Evolutionary conservation across 2,888 invertebrate species (phyloP).

Genomic region (Phyto melanocephala): DNA sequence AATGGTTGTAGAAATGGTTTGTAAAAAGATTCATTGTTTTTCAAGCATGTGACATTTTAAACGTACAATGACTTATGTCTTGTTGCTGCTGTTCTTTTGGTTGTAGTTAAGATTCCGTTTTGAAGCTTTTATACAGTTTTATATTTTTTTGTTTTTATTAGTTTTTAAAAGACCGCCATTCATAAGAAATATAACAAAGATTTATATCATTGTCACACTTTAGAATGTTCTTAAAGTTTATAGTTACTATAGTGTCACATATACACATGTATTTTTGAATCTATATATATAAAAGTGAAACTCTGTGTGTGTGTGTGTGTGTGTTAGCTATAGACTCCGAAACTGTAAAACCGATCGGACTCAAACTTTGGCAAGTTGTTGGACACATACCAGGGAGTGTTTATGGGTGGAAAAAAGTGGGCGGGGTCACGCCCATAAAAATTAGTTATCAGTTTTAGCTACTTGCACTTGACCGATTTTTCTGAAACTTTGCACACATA

Average conservation of each 20-base stretch:
- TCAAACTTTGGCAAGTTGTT: too few relatives aligned
- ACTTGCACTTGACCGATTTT: too few relatives aligned
- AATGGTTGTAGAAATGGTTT: neutral
- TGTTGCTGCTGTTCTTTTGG: neutral
- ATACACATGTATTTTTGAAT: neutral
- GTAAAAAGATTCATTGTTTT: constrained; percentile 39
- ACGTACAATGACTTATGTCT: constrained; percentile 61
- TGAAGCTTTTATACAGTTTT: constrained; percentile 24
- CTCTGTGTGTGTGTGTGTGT: too few relatives aligned
- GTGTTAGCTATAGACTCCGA: too few relatives aligned
- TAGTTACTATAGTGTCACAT: neutral
- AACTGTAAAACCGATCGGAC: too few relatives aligned
- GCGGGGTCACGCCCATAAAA: too few relatives aligned
- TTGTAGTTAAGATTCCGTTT: constrained; percentile 42
- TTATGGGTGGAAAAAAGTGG: too few relatives aligned
- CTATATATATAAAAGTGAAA: too few relatives aligned
- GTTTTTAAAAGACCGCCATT: constrained; percentile 61
- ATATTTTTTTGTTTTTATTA: constrained; percentile 1
- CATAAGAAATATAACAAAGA: constrained; percentile 62
- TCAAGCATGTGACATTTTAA: constrained; percentile 62
- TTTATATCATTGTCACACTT: constrained; percentile 63
- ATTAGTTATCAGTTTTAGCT: too few relatives aligned
- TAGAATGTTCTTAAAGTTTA: constrained; percentile 54
- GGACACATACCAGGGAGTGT: too few relatives aligned
- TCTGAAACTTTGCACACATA: too few relatives aligned